A percentile compares a stretch with the other conserved stretches of the same genome.
These are phyloP conservation scores for Emydoidea blandingii DNA, from an alignment of 2,797 vertebrate genomes.

Conservation along the genomic window DNA sequence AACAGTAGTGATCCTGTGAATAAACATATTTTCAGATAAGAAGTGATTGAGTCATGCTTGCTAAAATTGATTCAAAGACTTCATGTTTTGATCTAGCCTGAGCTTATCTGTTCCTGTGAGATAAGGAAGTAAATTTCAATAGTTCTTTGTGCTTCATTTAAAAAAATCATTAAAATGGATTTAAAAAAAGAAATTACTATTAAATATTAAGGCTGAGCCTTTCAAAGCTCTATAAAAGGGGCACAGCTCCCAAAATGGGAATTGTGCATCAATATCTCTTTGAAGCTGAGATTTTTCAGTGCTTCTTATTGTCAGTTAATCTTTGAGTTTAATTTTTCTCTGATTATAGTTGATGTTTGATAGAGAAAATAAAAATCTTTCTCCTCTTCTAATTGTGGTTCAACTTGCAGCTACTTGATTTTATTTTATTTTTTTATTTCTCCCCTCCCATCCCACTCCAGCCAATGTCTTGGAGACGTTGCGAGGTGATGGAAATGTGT, in stretches of 20 bases:
- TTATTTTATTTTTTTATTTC: slow-evolving; percentile 24
- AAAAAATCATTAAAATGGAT: neutral
- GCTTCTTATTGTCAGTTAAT: neutral
- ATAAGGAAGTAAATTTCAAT: neutral
- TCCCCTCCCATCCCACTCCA: slow-evolving; percentile 65
- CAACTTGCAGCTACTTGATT: neutral
- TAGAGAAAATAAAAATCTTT: neutral
- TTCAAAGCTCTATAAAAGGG: neutral
- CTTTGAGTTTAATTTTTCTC: neutral
- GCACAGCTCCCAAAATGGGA: neutral
- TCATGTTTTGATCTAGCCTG: neutral
- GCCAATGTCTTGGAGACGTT: slow-evolving; percentile 98
- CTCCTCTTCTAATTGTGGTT: neutral
- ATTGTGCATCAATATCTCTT: neutral
- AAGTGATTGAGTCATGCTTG: neutral
- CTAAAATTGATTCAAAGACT: neutral
- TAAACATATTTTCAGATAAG: neutral
- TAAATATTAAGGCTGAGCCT: neutral
- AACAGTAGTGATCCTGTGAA: neutral
- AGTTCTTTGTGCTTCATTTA: neutral
- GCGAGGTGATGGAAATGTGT: slow-evolving; percentile 94
- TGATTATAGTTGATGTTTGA: neutral
- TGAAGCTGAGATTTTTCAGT: neutral
- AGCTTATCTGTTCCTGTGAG: neutral
- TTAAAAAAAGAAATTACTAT: neutral